phyloP scores from a whole-genome alignment of 2,888 invertebrate species.

The Lissocephala sabroskyi region DNA sequence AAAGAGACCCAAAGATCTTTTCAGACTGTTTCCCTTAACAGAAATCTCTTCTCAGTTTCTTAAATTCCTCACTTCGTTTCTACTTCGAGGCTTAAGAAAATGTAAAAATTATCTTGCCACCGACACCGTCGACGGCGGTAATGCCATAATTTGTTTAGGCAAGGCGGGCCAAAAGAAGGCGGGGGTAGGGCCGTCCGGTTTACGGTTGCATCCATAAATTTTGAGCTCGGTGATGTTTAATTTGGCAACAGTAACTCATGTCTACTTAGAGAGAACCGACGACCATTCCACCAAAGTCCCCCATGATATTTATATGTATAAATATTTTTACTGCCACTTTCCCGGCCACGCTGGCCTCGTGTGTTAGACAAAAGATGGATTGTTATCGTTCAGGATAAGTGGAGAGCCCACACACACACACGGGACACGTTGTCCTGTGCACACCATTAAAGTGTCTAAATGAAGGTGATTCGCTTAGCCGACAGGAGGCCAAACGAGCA shows the following conservation, averaged over 20 bases:
- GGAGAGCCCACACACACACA: slow-evolving; percentile 1
- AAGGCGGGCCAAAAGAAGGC: slow-evolving; percentile 2
- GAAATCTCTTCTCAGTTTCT: too few species aligned
- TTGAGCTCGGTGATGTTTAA: slow-evolving; percentile 63
- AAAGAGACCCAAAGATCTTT: too few species aligned
- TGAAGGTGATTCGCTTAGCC: background rate
- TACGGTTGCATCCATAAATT: slow-evolving; percentile 65
- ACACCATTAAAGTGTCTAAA: slow-evolving; percentile 45
- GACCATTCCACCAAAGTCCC: background rate
- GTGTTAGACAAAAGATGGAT: slow-evolving; percentile 67
- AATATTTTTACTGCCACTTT: slow-evolving; percentile 35
- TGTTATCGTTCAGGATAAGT: slow-evolving; percentile 70
- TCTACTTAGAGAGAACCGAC: slow-evolving; percentile 40
- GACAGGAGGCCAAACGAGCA: slow-evolving; percentile 28
- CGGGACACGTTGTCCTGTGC: slow-evolving; percentile 2
- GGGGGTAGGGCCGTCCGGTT: slow-evolving; percentile 16
- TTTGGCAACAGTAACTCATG: slow-evolving; percentile 60
- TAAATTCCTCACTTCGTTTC: too few species aligned
- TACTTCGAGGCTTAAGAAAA: too few species aligned
- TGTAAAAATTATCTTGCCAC: too few species aligned
- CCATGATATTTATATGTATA: too few species aligned
- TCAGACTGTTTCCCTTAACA: too few species aligned
- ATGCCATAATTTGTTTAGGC: slow-evolving; percentile 20
- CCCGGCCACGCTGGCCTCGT: slow-evolving; percentile 28
- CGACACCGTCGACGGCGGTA: too few species aligned